Evolutionary conservation across 2,113 vertebrate genomes (phyloP).

Genomic region (Pseudopipra pipra): DNA sequence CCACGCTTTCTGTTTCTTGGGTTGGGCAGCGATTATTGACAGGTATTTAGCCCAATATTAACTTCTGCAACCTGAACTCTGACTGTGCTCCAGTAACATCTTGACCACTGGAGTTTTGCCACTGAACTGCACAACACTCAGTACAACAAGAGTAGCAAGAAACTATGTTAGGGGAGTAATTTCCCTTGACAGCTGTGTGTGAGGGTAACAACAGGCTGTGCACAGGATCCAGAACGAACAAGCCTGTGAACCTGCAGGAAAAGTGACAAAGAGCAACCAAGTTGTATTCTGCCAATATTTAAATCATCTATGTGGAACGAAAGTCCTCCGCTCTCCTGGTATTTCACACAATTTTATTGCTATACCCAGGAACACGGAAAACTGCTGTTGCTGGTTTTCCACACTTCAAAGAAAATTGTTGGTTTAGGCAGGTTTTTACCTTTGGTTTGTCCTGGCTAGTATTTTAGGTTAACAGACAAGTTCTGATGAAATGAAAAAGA

Average conservation of each 20-base stretch:
- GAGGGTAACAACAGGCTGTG: not conserved
- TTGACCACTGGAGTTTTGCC: not conserved
- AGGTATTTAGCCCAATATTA: not conserved
- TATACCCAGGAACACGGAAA: not conserved
- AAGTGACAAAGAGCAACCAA: not conserved
- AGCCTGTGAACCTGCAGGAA: not conserved
- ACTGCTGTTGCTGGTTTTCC: not conserved
- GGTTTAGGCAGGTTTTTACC: not conserved
- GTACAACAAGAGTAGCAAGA: not conserved
- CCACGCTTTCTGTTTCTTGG: not conserved
- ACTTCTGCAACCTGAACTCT: not conserved
- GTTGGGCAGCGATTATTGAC: not conserved
- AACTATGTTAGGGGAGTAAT: fast-evolving
- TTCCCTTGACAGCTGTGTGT: not conserved
- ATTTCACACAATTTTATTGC: not conserved
- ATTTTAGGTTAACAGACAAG: not conserved
- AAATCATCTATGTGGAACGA: not conserved
- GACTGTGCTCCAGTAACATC: not conserved
- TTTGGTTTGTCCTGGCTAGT: not conserved
- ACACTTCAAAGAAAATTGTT: not conserved
- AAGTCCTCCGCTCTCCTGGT: not conserved
- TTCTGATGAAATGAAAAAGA: not conserved
- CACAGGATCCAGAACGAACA: not conserved
- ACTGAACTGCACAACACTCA: not conserved
- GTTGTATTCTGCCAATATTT: not conserved